phyloP scores from a whole-genome alignment of 2,113 vertebrate genomes.

The Anthoscopus minutus region DNA sequence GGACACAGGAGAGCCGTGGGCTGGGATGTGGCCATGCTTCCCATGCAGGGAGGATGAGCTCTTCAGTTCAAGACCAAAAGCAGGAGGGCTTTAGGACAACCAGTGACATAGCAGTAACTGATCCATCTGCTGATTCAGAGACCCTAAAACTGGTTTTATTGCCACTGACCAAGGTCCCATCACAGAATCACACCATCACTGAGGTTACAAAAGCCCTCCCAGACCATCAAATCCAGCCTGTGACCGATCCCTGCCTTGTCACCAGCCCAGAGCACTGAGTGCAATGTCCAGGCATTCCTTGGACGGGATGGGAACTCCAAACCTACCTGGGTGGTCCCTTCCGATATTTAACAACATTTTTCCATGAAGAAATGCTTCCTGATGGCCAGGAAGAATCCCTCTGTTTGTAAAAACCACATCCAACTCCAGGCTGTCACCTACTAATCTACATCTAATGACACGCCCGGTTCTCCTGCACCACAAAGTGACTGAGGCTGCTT shows the following conservation, averaged over 20 bases:
- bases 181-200: not conserved
- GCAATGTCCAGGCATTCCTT: not conserved
- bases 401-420: not conserved
- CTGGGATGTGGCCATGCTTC: rapidly evolving
- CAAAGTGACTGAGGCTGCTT: rapidly evolving
- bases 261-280: not conserved
- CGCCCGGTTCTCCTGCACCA: rapidly evolving
- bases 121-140: rapidly evolving
- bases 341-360: not conserved
- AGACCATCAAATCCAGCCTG: not conserved
- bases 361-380: not conserved
- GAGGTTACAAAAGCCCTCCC: not conserved
- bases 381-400: not conserved
- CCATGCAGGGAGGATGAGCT: not conserved
- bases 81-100: not conserved
- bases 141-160: not conserved
- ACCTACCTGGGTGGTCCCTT: not conserved
- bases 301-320: not conserved
- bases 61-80: not conserved
- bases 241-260: rapidly evolving
- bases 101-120: rapidly evolving
- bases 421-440: not conserved
- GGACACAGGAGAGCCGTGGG: not conserved
- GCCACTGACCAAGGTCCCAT: not conserved
- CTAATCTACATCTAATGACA: rapidly evolving